phyloP scores from a whole-genome alignment of 1,140 invertebrate genomes.

The Samia ricini region DNA sequence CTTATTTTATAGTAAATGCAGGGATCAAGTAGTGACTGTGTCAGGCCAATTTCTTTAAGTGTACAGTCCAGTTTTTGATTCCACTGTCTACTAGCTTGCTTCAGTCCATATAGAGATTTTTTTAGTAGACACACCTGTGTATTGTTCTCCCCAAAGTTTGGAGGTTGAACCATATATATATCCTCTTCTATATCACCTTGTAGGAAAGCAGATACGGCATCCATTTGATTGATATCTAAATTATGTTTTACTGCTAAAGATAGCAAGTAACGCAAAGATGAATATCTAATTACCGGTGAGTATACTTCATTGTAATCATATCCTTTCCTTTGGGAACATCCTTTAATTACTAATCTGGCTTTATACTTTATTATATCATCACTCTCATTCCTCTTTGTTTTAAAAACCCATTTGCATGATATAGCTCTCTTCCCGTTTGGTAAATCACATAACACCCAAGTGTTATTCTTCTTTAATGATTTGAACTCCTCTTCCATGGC shows the following conservation, averaged over 20 bases:
- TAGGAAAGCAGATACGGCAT: constrained; percentile 35
- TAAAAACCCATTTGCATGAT: constrained; percentile 58
- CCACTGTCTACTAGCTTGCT: constrained; percentile 24
- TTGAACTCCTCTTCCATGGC: constrained; percentile 57
- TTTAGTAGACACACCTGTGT: constrained; percentile 19
- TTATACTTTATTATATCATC: constrained; percentile 39
- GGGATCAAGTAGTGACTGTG: constrained; percentile 12
- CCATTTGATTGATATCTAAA: constrained; percentile 44
- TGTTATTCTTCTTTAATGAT: constrained; percentile 49
- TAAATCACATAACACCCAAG: constrained; percentile 48
- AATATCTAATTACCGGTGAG: constrained; percentile 34
- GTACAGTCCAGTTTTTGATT: constrained; percentile 8
- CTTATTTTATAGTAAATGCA: constrained; percentile 13
- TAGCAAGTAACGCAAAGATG: constrained; percentile 32
- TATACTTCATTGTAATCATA: constrained; percentile 43
- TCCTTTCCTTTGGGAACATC: constrained; percentile 33
- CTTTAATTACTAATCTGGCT: constrained; percentile 44
- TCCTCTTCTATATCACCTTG: constrained; percentile 54
- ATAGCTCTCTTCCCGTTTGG: constrained; percentile 30
- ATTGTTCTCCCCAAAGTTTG: constrained; percentile 12
- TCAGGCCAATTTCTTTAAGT: neutral
- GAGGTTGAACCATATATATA: constrained; percentile 50
- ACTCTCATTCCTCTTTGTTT: constrained; percentile 40
- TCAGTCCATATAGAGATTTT: constrained; percentile 29
- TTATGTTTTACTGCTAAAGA: constrained; percentile 33